A percentile compares a stretch with the other conserved stretches of the same genome.
Conservation (phyloP, 2,113 vertebrate genomes). For the Cheilinus undulatus region DNA sequence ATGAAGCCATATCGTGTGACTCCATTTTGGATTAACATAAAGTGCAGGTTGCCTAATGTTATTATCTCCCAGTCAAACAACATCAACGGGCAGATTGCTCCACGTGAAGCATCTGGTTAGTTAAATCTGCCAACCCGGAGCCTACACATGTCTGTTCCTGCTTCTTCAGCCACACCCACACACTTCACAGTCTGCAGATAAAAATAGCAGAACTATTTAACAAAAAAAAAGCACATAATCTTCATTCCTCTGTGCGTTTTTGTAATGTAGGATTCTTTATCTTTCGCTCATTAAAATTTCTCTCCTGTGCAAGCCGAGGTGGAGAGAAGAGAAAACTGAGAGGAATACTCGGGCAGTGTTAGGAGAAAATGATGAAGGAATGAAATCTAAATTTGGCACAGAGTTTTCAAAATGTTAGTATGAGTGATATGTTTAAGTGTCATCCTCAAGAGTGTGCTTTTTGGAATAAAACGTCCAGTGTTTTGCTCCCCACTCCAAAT, state of each 20-base stretch:
- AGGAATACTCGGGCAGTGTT: slow-evolving; percentile 45
- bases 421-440: slow-evolving; percentile 1
- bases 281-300: slow-evolving; percentile 68
- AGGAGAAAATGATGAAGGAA: slow-evolving; percentile 33
- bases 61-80: slow-evolving; percentile 42
- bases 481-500: slow-evolving; percentile 37
- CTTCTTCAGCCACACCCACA: slow-evolving; percentile 61
- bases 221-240: slow-evolving; percentile 40
- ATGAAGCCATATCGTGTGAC: background rate
- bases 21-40: slow-evolving; percentile 17
- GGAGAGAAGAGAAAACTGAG: slow-evolving; percentile 48
- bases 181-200: slow-evolving; percentile 62
- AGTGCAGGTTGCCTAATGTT: slow-evolving; percentile 33
- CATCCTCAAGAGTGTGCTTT: slow-evolving; percentile 17
- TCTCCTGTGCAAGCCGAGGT: slow-evolving; percentile 14
- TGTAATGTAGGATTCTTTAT: slow-evolving; percentile 52
- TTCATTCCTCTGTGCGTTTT: slow-evolving; percentile 61
- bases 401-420: slow-evolving; percentile 28
- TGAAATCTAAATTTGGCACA: slow-evolving; percentile 46
- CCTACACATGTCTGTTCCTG: slow-evolving; percentile 47
- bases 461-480: slow-evolving; percentile 29
- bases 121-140: slow-evolving; percentile 46
- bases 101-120: slow-evolving; percentile 53
- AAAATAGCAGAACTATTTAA: slow-evolving; percentile 56
- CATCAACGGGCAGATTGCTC: slow-evolving; percentile 52